Base-by-base conservation (phyloP, 2,797 vertebrate species). In the Periophthalmus magnuspinnatus region DNA sequence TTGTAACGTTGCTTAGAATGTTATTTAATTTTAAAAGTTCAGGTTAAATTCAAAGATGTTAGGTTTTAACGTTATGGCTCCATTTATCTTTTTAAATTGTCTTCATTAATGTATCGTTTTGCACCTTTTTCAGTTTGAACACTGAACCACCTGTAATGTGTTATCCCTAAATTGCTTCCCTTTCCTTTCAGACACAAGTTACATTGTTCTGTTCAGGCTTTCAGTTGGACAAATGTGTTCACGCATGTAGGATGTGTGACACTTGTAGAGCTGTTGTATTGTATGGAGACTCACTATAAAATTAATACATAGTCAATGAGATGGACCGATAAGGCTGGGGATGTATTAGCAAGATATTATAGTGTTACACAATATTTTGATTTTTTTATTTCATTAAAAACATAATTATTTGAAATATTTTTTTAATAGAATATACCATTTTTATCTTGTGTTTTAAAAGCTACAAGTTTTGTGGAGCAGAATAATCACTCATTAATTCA, bases 131-230 rank as follows among this genome's bases (percentile, higher is more conserved):
- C 14, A 58, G 28, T 58, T 6, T 60, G 84, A 87, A 85, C 81
- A 84, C 73, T 80, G 84, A 78, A 86, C 80, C 79, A 82, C 78
- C 76, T 74, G 80, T 82, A 90, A 87, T 76, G 66, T 65, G 80
- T 60, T 19, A 84, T 78, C 84, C 81, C 69, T 28, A 28, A 78
- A 78, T 81, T 73, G 79, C 80, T 85, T 81, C 61, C 7, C 67
- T 75, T 76, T 74, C 77, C 69, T 83, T 83, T 78, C 72, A 14
- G 80, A 80, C 78, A 80, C 64, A 85, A 76, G 77, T 78, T 63
- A 65, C 71, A 62, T 74, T 59, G 71, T 73, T 77, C 77, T 60
- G 1, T n/a, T 60, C 60, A 74, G 70, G 69, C 67, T 50, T 72
- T 79, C 65, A 86, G 80, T 45, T 36, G 58, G 80, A 81, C 71